Evolutionary conservation across 2,113 vertebrate genomes (phyloP), one percentile per base, ranked within the genome.

Genomic region (Hippocampus barbouri): DNA sequence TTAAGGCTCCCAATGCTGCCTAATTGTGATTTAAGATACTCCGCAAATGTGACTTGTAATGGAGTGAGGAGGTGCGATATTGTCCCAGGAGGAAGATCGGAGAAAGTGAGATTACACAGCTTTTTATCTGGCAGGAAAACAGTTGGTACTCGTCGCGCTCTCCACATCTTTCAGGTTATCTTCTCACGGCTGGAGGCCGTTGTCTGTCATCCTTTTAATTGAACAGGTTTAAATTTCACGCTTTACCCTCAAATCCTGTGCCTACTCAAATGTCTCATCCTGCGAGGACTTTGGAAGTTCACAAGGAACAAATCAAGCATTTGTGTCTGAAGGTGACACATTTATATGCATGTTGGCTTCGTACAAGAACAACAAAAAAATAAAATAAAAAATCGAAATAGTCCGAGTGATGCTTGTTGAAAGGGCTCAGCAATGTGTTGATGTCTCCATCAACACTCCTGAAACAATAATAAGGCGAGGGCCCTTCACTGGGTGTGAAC

Each of bases 231-330:
- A 49, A 56, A n/a, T 70, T 77, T 47, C 43, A 34, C 51, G 21
- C 38, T 12, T 12, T n/a, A 71, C 51, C 15, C 56, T 80, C 73
- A 69, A 38, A 74, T 49, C 54, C 41, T 15, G 56, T 2, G 27
- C 34, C 27, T 2, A 1, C 47, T 70, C 64, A 70, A 34, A 73
- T 51, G 62, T 73, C 21, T 77, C 75, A 63, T 74, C 45, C 40
- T 54, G 41, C 7, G 3, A n/a, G 67, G 53, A 68, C 34, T 68
- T 63, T 54, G 60, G 8, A 25, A 80, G 72, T 70, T 83, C 47
- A 79, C 74, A 80, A 56, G 54, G 53, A 72, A 41, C 47, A 20
- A 72, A 66, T 74, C 34, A 74, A 75, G 65, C 76, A 78, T 82
- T 56, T 60, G 20, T 15, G n/a, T 43, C 20, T 49, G 14, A 7